These are phyloP conservation scores for Danio rerio DNA, from an alignment of 2,113 vertebrate species.

Conservation along the genomic window GRCz12tu NC_133194.1:11462001-11462500, in stretches of 20 bases:
- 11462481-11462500: conserved; percentile 76
- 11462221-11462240: background rate
- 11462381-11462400: conserved; percentile 74
- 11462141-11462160: conserved; percentile 9
- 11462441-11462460: conserved; percentile 85
- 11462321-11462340: background rate
- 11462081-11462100: conserved; percentile 12
- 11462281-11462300: background rate
- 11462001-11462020: background rate
- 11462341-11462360: background rate
- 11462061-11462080: background rate
- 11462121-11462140: conserved; percentile 2
- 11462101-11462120: conserved; percentile 12
- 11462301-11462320: background rate
- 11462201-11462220: background rate
- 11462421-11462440: conserved; percentile 84
- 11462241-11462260: background rate
- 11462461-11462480: conserved; percentile 85
- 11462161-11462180: background rate
- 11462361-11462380: background rate
- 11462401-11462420: conserved; percentile 85
- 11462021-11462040: conserved; percentile 4
- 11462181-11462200: no score
- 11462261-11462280: background rate
- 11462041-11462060: conserved; percentile 25